A percentile compares a stretch with the other conserved stretches of the same genome.
Evolutionary conservation across 2,797 vertebrate species (phyloP).

Genomic region (Tapera naevia): DNA sequence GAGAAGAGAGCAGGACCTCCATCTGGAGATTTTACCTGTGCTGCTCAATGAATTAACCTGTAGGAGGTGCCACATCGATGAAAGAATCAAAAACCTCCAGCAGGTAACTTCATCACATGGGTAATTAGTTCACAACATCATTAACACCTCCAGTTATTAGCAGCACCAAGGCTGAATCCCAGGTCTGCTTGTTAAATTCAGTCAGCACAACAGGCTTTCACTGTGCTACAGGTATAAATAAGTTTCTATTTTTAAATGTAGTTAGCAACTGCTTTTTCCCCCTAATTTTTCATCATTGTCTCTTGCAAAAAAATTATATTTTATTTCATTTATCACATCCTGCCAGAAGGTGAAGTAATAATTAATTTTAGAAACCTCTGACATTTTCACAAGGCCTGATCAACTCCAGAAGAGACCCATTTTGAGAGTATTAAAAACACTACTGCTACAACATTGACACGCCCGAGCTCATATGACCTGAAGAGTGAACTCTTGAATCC

Average conservation of each 20-base stretch:
- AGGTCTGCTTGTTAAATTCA: constrained; percentile 24
- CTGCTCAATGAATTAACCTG: constrained; percentile 1
- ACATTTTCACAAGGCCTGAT: background rate
- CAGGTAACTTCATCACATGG: constrained; percentile 14
- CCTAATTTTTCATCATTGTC: constrained; percentile 1
- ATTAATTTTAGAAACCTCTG: constrained; percentile 3
- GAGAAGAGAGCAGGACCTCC: background rate
- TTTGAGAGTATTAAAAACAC: background rate
- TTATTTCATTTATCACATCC: constrained; percentile 12
- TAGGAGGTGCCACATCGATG: background rate
- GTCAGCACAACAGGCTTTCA: constrained; percentile 25
- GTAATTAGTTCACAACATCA: constrained; percentile 39
- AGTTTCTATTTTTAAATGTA: constrained; percentile 22
- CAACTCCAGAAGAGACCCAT: background rate
- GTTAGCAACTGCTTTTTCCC: background rate
- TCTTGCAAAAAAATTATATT: constrained; percentile 21
- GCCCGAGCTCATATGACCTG: background rate
- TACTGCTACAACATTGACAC: background rate
- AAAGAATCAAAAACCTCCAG: constrained; percentile 20
- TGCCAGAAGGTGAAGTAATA: background rate
- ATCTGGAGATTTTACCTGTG: background rate
- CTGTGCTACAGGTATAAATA: constrained; percentile 27
- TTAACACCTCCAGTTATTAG: background rate
- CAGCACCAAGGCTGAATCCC: background rate
- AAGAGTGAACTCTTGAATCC: background rate